Conservation (phyloP, 2,113 vertebrate genomes). For the Datnioides undecimradiatus region DNA sequence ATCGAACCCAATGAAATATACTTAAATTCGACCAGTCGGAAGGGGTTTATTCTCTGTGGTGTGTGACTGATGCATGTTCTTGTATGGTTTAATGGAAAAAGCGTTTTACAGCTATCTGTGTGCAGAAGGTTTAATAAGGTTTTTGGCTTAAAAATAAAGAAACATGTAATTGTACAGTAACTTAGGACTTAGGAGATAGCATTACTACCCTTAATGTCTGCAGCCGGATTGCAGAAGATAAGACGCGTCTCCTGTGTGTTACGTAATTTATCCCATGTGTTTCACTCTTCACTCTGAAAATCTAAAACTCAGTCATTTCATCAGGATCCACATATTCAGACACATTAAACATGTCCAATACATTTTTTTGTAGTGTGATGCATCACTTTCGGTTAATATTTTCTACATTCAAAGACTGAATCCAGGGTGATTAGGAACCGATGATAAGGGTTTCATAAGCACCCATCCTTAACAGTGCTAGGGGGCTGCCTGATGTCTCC, state of each 20-base stretch:
- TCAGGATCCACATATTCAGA: not conserved
- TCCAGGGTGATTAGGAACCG: not conserved
- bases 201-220: not conserved
- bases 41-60: not conserved
- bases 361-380: not conserved
- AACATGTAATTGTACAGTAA: not conserved
- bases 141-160: slow-evolving; percentile 4
- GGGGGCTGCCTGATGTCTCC: slow-evolving; percentile 16
- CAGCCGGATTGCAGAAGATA: slow-evolving; percentile 22
- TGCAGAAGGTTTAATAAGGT: not conserved
- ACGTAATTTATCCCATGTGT: slow-evolving; percentile 9
- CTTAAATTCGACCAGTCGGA: too few species aligned
- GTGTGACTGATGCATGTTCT: not conserved
- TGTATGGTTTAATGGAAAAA: too few species aligned
- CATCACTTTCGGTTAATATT: not conserved
- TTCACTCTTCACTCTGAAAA: not conserved
- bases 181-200: not conserved
- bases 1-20: not conserved
- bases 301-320: not conserved
- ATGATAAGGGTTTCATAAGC: slow-evolving; percentile 37
- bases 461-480: slow-evolving; percentile 26
- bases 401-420: not conserved
- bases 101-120: not conserved
- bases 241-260: not conserved
- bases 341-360: not conserved